Evolutionary conservation across 2,797 vertebrate species (phyloP), one percentile per base, ranked within the genome.

Genomic region (Siniperca undulata): DNA sequence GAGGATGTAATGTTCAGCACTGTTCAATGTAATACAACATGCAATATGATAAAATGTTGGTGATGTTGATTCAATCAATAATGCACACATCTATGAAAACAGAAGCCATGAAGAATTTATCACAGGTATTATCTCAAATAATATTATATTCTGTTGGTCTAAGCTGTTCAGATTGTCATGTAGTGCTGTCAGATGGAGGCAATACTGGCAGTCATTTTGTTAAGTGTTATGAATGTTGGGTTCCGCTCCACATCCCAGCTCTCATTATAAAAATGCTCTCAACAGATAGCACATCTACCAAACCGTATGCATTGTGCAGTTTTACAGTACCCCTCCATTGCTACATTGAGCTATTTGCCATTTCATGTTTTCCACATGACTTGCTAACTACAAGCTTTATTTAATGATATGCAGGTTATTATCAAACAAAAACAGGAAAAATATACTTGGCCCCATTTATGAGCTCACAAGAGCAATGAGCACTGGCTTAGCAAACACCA

Each of bases 201-300:
- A 72, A 81, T 69, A 84, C n/a, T 67, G 81, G 24, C 74, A 62
- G 70, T 88, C 71, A 87, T 88, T 67, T 71, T 64, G 79, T 77
- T 80, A 79, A 84, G 78, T 74, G 64, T 86, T 85, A 88, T 87
- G 80, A 86, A 86, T 85, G 75, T 78, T 81, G 74, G 46, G 40
- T 72, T 79, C 40, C 1, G 36, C 61, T 75, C 71, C 62, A 52
- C 74, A 74, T 80, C 80, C 72, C 61, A 17, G 66, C 74, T 73
- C 50, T 87, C 50, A 80, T 86, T 74, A 71, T 22, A 65, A 74
- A 71, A 77, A 65, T 30, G 34, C 67, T 73, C 64, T 78, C 58
- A 70, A 52, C 82, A 87, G 82, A 87, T 91, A 81, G 84, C 55
- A 73, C 17, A 75, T 55, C 64, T 11, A 36, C 50, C 38, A 52